Base-by-base conservation (phyloP, 2,113 vertebrate species). In the Malurus elegans region DNA sequence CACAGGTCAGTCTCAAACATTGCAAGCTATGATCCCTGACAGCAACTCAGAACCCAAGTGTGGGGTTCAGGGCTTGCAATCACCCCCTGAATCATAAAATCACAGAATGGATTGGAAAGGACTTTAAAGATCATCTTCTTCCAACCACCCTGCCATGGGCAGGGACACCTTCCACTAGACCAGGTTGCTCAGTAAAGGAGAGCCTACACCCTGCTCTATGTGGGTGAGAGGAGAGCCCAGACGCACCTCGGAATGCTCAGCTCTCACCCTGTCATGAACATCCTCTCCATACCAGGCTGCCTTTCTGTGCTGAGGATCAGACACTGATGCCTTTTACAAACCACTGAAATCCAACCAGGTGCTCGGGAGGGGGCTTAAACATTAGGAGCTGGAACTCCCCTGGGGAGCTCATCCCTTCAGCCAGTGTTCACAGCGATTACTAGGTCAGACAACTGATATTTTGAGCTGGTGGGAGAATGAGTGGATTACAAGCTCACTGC, bases 361-460 rank as follows among this genome's bases (percentile, higher is more conserved):
- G 80, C 60, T 86, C 12, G 13, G 44, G 44, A 69, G 62, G 23
- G 47, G 51, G 67, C 23, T 80, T 82, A 73, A 88, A 74, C 1
- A 2, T 38, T 62, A 72, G 73, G 51, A 84, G 73, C 56, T 74
- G 80, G 38, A 64, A 74, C 75, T 94, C 88, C 86, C 67, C 86
- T 62, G 45, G 54, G 40, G 61, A 96, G 88, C 38, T 90, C 88
- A 86, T 79, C 88, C 67, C 75, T 88, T 76, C 79, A 83, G 51
- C 75, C 75, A 83, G 36, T 8, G 54, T 51, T 60, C 56, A 85
- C 73, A 92, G 42, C 79, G 85, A 92, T 93, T 88, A 96, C 51
- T 44, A 80, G 82, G 91, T 94, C 88, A 94, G 75, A 80, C 70
- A 90, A 86, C 50, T 54, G 75, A 67, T 90, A 54, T 83, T 94